Conservation (phyloP, 2,888 invertebrate species). For the Chesias legatella region DNA sequence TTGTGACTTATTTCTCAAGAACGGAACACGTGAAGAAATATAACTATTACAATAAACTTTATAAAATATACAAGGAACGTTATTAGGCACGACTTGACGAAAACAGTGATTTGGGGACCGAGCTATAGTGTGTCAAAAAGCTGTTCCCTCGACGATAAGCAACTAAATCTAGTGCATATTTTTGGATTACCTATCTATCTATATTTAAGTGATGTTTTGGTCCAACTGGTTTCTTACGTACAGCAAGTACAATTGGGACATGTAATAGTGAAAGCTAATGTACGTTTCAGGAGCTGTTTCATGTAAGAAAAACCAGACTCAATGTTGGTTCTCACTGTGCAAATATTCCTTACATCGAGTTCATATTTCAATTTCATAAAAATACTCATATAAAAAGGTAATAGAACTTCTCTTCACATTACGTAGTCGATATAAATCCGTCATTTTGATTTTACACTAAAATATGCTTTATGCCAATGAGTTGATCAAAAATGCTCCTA, state of each 20-base stretch:
- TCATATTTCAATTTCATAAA: not conserved
- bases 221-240: too few relatives aligned
- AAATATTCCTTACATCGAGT: too few relatives aligned
- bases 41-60: conserved; percentile 23
- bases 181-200: not conserved
- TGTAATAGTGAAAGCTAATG: not conserved
- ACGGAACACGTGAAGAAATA: conserved; percentile 24
- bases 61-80: conserved; percentile 33
- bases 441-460: too few relatives aligned
- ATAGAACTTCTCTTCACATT: conserved; percentile 3
- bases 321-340: too few relatives aligned
- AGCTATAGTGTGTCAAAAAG: not conserved
- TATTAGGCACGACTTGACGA: conserved; percentile 26
- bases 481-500: conserved; percentile 15
- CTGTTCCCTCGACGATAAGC: conserved; percentile 1
- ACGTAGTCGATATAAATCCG: not conserved
- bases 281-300: conserved; percentile 13
- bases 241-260: conserved; percentile 10
- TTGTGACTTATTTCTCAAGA: conserved; percentile 28
- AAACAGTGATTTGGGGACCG: conserved; percentile 10
- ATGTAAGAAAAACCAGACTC: too few relatives aligned
- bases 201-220: not conserved
- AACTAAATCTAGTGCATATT: not conserved
- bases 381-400: conserved; percentile 9
- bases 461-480: not conserved